A percentile compares a stretch with the other conserved stretches of the same genome.
phyloP scores from a whole-genome alignment of 2,797 vertebrate genomes.

The Luscinia megarhynchos region DNA sequence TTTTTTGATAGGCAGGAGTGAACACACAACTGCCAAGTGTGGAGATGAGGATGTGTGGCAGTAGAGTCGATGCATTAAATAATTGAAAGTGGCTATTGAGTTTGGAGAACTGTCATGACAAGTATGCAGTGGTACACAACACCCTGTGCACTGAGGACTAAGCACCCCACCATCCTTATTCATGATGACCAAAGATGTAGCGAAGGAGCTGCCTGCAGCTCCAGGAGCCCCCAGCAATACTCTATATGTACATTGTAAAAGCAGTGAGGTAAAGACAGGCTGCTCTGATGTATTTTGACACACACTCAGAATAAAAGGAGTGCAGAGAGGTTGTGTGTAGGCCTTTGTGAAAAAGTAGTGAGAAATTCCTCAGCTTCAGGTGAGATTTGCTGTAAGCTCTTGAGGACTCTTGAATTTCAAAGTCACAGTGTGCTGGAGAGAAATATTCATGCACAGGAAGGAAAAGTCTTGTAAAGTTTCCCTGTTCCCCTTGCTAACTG shows the following conservation, averaged over 20 bases:
- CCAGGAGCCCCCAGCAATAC: not conserved
- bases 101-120: not conserved
- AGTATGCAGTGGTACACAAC: not conserved
- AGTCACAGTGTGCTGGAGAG: not conserved
- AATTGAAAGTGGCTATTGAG: not conserved
- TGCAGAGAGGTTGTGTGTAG: not conserved
- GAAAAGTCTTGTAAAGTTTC: constrained; percentile 35
- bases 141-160: not conserved
- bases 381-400: constrained; percentile 23
- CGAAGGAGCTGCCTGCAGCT: not conserved
- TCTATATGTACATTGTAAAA: not conserved
- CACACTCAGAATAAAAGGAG: not conserved
- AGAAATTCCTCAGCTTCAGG: constrained; percentile 55
- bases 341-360: constrained; percentile 5
- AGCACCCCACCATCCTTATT: not conserved
- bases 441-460: constrained; percentile 1
- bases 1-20: not conserved
- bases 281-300: not conserved
- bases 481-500: not conserved
- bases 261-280: not conserved
- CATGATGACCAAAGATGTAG: not conserved
- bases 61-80: not conserved
- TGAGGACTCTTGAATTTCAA: constrained; percentile 41
- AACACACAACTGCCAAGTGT: not conserved
- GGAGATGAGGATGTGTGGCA: not conserved